phyloP scores from a whole-genome alignment of 1,140 invertebrate species.

The Drosophila kohkoa region DNA sequence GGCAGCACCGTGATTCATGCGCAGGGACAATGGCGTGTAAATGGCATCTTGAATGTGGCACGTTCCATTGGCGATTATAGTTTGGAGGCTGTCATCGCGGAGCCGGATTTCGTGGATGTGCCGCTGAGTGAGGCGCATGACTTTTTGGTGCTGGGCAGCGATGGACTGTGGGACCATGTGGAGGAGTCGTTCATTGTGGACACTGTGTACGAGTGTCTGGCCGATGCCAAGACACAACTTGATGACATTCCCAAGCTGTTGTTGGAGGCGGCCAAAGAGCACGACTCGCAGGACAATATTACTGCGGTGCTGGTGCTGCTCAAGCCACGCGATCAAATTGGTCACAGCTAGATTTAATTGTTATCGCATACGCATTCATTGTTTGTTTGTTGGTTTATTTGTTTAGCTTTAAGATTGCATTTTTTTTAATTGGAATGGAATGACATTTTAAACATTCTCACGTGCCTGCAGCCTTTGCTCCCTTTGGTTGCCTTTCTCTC shows the following conservation, averaged over 20 bases:
- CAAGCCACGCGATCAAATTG: constrained; percentile 67
- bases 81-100: constrained; percentile 90
- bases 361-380: constrained; percentile 46
- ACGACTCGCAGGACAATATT: constrained; percentile 79
- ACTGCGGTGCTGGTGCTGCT: constrained; percentile 75
- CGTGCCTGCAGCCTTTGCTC: constrained; percentile 32
- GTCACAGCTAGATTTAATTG: constrained; percentile 37
- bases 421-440: constrained; percentile 12
- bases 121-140: constrained; percentile 92
- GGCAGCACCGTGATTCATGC: constrained; percentile 74
- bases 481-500: constrained; percentile 60
- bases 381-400: constrained; percentile 37
- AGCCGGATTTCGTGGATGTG: constrained; percentile 92
- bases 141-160: constrained; percentile 95
- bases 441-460: constrained; percentile 17
- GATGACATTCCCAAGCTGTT: constrained; percentile 79
- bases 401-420: constrained; percentile 40
- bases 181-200: constrained; percentile 86
- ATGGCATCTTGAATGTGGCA: constrained; percentile 80
- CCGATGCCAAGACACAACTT: constrained; percentile 54
- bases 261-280: constrained; percentile 75
- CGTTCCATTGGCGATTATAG: constrained; percentile 81
- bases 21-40: constrained; percentile 80
- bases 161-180: constrained; percentile 96
- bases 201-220: constrained; percentile 85